Evolutionary conservation across 30 jellyfish, hydroid and myxozoan genomes (phyloP), one percentile per base, ranked within the genome.

Genomic region (Pelagia noctiluca): DNA sequence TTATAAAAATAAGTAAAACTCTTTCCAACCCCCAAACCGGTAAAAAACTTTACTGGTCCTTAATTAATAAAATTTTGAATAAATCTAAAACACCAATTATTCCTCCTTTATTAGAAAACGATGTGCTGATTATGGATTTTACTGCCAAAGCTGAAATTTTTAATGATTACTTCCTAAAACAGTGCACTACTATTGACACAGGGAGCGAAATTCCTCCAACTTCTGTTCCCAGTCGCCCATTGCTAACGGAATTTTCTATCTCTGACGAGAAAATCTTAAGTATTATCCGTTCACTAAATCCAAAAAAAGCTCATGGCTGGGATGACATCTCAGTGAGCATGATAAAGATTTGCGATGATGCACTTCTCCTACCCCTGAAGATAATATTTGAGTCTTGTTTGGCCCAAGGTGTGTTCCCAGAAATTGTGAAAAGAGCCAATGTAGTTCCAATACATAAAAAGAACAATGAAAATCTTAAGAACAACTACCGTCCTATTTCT

Each of bases 291-390:
- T 35, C 78, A 7, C 50, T 83, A 25, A 68, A 68, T 60, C 71
- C 88, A 46, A 82, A 82, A 50, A 68, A 83, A 71, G 92, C 88
- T 23, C 92, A 81, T 69, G 94, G 71, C 75, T 63, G 75, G 89
- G 95, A 84, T 53, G 84, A 76, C 61, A 86, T 75, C 71, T 86
- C 90, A 28, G 88, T 86, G 49, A 85, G 86, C 18, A 86, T 71
- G 95, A 84, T 73, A 61, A 72, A 84, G 63, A 73, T 84, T 3
- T 73, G 90, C 71, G 82, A 78, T 87, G 91, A 87, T 63, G 85
- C 96, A 37, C 63, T 77, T 22, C 80, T 87, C 33, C 73, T 66
- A 38, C 96, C 96, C 87, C 87, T 87, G 48, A 66, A 60, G 49
- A 23, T 48, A 25, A 62, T 75, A n/a, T 84, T 84, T 71, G 83